phyloP scores from a whole-genome alignment of 2,797 vertebrate genomes.

The Morus bassanus region DNA sequence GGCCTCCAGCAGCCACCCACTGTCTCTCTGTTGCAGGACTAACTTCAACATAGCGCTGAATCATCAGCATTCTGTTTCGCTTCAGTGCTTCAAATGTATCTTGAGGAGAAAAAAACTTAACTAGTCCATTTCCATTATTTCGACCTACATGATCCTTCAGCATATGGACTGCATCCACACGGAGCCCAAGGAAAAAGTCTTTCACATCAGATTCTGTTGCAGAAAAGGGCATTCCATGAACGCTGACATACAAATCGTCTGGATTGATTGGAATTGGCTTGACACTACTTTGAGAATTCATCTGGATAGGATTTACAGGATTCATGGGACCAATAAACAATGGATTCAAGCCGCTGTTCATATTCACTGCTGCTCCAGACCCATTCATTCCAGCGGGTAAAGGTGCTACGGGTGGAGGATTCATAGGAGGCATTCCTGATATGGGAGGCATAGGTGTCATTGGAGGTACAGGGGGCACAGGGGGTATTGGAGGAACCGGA shows the following conservation, averaged over 20 bases:
- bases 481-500: conserved; percentile 86
- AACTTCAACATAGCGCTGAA: conserved; percentile 95
- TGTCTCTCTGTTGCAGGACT: conserved; percentile 92
- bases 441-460: conserved; percentile 91
- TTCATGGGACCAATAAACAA: conserved; percentile 91
- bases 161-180: conserved; percentile 87
- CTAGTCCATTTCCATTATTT: conserved; percentile 90
- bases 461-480: conserved; percentile 89
- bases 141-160: conserved; percentile 90
- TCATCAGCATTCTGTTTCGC: conserved; percentile 92
- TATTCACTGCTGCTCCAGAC: conserved; percentile 84
- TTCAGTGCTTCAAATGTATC: conserved; percentile 96
- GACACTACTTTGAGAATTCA: conserved; percentile 89
- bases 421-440: conserved; percentile 91
- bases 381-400: conserved; percentile 86
- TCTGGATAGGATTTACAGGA: conserved; percentile 83
- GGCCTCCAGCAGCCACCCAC: conserved; percentile 86
- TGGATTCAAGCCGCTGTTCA: conserved; percentile 87
- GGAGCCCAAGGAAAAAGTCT: conserved; percentile 93
- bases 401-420: conserved; percentile 91
- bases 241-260: conserved; percentile 90
- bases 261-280: conserved; percentile 88
- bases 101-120: conserved; percentile 93
- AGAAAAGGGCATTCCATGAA: conserved; percentile 94
- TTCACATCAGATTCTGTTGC: conserved; percentile 90